These are phyloP conservation scores for Lordiphosa clarofinis DNA, from an alignment of 1,140 invertebrate genomes.

Conservation along the genomic window DNA sequence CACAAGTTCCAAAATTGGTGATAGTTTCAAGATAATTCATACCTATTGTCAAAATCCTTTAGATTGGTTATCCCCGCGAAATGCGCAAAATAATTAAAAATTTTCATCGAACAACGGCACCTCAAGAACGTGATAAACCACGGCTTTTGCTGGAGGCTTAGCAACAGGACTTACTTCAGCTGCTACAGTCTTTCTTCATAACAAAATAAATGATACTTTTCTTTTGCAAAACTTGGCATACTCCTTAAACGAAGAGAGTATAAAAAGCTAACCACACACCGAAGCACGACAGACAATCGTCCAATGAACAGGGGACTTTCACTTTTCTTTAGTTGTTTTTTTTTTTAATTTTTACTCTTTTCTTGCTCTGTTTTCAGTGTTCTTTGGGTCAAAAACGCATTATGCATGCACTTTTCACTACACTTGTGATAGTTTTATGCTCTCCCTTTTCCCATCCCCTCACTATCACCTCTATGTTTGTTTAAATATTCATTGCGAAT, in stretches of 20 bases:
- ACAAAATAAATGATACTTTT: too few relatives aligned
- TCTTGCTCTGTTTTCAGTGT: conserved; percentile 4
- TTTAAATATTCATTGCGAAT: conserved; percentile 71
- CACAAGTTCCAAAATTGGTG: too few relatives aligned
- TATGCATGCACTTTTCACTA: conserved; percentile 69
- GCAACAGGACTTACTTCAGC: too few relatives aligned
- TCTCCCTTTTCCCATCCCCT: conserved; percentile 10
- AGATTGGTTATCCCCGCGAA: too few relatives aligned
- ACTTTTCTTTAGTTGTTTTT: conserved; percentile 4
- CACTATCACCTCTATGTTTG: conserved; percentile 25
- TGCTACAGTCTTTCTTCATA: too few relatives aligned
- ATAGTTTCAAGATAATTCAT: too few relatives aligned
- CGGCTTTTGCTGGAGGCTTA: too few relatives aligned
- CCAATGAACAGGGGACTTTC: conserved; percentile 17
- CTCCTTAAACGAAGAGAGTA: conserved; percentile 2
- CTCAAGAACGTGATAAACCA: too few relatives aligned
- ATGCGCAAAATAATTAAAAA: too few relatives aligned
- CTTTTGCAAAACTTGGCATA: not conserved
- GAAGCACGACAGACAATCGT: conserved; percentile 28
- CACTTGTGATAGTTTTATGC: conserved; percentile 67
- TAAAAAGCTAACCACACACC: conserved; percentile 10
- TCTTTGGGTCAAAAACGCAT: conserved; percentile 43
- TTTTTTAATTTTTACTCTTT: too few relatives aligned
- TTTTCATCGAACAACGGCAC: too few relatives aligned
- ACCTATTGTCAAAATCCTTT: too few relatives aligned